Base-by-base conservation (phyloP, 2,113 vertebrate genomes). In the Proterorhinus semilunaris region DNA sequence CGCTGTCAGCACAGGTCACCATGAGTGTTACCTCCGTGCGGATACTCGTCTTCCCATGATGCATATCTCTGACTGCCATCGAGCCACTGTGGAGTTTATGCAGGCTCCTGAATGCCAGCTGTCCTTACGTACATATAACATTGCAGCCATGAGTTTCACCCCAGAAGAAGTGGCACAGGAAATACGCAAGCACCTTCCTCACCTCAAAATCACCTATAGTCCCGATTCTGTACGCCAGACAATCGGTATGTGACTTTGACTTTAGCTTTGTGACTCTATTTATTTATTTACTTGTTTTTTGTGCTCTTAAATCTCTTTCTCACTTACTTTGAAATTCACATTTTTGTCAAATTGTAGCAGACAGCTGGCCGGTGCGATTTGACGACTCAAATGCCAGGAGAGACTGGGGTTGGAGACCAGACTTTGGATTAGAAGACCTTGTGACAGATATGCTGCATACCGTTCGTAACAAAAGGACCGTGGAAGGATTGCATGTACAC, bases 21-120 rank as follows among this genome's bases (percentile, higher is more conserved):
- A 92, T 9, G 91, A 92, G 82, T 93, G 92, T 75, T 92, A 92
- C 83, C 68, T 93, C 67, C 88, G 90, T 27, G 68, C 92, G 0
- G 86, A 93, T 79, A 93, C 92, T 4, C 91, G 91, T 42, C 92
- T 93, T 75, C 92, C 92, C 78, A 93, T 93, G 92, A 93, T 93
- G 92, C 92, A 93, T 62, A 90, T 93, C 68, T 85, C 85, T 9
- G 92, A 93, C 79, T 93, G 92, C 78, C 92, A 93, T 67, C 88
- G 92, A 36, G 92, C 92, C 65, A 93, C 92, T 0, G 49, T 93
- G 10, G 90, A 93, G 85, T 92, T 92, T 79, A 91, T 93, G 92
- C 88, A 92, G 74, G 67, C 91, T 16, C 87, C 90, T 7, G 89
- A 89, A 27, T 85, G 82, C 74, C 90, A 88, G 80, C 86, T 93